phyloP scores from a whole-genome alignment of 2,888 invertebrate genomes.

The Buathra laborator region DNA sequence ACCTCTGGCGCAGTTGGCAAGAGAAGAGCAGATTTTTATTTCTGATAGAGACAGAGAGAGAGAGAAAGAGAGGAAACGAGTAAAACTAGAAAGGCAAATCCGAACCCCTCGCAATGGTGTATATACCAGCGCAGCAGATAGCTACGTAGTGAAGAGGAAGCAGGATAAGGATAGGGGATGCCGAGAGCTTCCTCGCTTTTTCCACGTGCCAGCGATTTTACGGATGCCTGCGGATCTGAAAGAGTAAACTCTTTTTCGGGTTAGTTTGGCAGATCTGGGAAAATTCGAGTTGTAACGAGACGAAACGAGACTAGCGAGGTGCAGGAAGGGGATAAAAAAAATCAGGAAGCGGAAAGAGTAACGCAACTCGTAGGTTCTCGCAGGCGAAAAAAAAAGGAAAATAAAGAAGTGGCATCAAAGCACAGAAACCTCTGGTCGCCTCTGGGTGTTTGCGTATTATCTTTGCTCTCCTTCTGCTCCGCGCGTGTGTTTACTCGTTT shows the following conservation, averaged over 20 bases:
- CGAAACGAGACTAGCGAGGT: background rate
- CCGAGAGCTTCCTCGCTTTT: conserved; percentile 18
- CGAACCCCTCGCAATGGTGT: background rate
- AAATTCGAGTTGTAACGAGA: conserved; percentile 62
- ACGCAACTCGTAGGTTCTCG: conserved; percentile 34
- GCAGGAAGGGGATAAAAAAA: conserved; percentile 3
- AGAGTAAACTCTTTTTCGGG: conserved; percentile 50
- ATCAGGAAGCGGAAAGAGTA: conserved; percentile 3
- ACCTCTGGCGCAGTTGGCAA: background rate
- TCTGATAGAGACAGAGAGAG: background rate
- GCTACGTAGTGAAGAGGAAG: conserved; percentile 21
- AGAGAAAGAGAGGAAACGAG: background rate
- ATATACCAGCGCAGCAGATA: background rate
- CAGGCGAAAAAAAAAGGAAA: conserved; percentile 1
- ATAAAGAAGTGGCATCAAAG: conserved; percentile 73
- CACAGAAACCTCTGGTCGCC: conserved; percentile 66
- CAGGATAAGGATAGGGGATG: conserved; percentile 31
- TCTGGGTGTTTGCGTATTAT: conserved; percentile 75
- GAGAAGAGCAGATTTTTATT: conserved; percentile 4
- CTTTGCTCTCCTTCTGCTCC: conserved; percentile 50
- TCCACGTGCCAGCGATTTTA: conserved; percentile 51
- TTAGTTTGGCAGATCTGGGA: conserved; percentile 46
- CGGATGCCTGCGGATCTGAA: conserved; percentile 42
- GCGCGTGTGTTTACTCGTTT: conserved; percentile 72
- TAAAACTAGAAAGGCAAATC: conserved; percentile 2